Conservation (phyloP, 2,888 invertebrate genomes). For the Meliscaeva auricollis region DNA sequence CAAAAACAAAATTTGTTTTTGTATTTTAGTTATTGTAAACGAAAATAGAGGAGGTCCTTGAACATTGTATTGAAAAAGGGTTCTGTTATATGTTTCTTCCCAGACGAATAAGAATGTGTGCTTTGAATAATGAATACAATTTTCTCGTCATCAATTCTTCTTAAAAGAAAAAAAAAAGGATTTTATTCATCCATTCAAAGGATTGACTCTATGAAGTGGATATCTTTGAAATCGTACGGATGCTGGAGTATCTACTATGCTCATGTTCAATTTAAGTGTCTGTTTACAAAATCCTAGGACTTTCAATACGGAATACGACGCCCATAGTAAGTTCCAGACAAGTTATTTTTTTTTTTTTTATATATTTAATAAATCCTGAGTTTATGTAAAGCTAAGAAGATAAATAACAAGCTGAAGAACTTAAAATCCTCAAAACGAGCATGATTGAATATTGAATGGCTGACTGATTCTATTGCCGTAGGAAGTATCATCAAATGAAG, state of each 20-base stretch:
- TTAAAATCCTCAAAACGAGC: no score
- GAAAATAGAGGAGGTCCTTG: neutral
- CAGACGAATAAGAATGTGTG: neutral
- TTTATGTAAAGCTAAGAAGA: no score
- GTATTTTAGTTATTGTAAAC: neutral
- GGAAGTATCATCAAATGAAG: no score
- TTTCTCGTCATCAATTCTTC: neutral
- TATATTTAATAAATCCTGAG: no score
- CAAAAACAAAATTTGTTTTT: neutral
- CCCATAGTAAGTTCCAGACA: neutral
- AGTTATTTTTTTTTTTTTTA: no score
- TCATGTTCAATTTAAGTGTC: neutral
- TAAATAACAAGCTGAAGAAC: no score
- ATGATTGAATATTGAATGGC: no score
- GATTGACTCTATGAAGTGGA: neutral
- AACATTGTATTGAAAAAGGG: conserved; percentile 7
- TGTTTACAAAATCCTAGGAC: neutral
- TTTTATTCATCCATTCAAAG: neutral
- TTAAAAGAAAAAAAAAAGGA: neutral
- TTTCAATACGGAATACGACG: neutral
- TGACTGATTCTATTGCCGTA: no score
- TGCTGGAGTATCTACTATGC: neutral
- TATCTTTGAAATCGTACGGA: neutral
- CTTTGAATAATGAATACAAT: conserved; percentile 10
- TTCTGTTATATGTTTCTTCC: neutral